Evolutionary conservation across 2,113 vertebrate genomes (phyloP), one percentile per base, ranked within the genome.

Genomic region (Columba janthina): DNA sequence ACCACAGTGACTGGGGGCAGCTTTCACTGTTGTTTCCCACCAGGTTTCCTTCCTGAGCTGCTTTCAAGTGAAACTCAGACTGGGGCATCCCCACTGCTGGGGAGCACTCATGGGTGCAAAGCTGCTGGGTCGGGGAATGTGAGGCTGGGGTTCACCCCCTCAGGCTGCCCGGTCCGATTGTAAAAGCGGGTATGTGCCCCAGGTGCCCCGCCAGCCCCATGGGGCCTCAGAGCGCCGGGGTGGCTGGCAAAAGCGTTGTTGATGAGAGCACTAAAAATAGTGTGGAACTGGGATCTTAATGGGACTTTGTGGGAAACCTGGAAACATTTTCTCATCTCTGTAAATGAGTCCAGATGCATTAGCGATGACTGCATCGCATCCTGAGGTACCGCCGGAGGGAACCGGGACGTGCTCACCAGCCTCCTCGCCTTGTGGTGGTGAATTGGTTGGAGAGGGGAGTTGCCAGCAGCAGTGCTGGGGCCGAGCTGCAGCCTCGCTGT

Each of bases 301-400:
- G 96, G 96, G 94, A 96, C 92, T 97, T 96, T 96, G 96, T 97
- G 96, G 96, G 96, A 97, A 97, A 97, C 95, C 96, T 96, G 96
- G 96, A 97, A 96, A 96, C 96, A 96, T 97, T 96, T 96, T 96
- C 96, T 97, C 96, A 95, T 97, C 96, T 88, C 85, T 9, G 22
- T 95, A 96, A 96, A 95, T 93, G 96, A 96, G 92, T 94, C 94
- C 96, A 96, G 93, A 97, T 97, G 96, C 96, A 97, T 96, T 97
- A 97, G 96, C 69, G 62, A 93, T 93, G 96, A 93, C 96, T 96
- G 88, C 94, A 95, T 94, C 6, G 69, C 93, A 96, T 97, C 96
- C 96, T 94, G 96, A 96, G 96, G 94, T 93, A 86, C 90, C 2
- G 65, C 96, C 93, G 80, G 82, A 95, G 94, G 96, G 95, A 96